Percentiles rank a stretch among this genome's conserved stretches.
phyloP scores from a whole-genome alignment of 2,888 invertebrate genomes.

The Volucella inflata region DNA sequence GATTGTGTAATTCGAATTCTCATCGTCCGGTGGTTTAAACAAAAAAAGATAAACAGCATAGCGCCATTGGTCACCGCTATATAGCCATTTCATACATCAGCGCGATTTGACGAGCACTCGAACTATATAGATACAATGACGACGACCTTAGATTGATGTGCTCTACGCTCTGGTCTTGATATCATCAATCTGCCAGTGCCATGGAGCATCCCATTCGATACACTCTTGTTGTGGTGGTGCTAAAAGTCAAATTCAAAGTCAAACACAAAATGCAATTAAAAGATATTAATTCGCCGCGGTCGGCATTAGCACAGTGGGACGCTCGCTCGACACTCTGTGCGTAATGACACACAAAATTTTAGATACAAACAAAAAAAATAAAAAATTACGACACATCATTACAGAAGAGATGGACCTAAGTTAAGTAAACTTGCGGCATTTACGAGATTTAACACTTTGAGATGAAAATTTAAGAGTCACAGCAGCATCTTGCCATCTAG shows the following conservation, averaged over 20 bases:
- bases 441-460: neutral
- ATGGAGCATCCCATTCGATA: neutral
- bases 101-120: constrained; percentile 37
- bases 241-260: constrained; percentile 49
- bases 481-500: neutral
- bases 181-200: neutral
- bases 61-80: neutral
- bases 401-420: constrained; percentile 7
- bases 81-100: constrained; percentile 13
- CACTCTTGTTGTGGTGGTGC: constrained; percentile 12
- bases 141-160: constrained; percentile 23
- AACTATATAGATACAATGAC: constrained; percentile 2
- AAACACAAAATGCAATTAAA: constrained; percentile 65
- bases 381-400: neutral
- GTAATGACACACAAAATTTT: constrained; percentile 30
- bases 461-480: constrained; percentile 1
- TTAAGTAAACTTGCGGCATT: constrained; percentile 19
- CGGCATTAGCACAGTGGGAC: neutral
- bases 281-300: constrained; percentile 47
- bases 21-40: constrained; percentile 22
- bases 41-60: constrained; percentile 34
- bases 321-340: neutral
- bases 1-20: constrained; percentile 55
- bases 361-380: neutral
- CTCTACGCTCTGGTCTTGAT: neutral